Evolutionary conservation across 2,113 vertebrate species (phyloP).

Genomic region (Seriola rivoliana): DNA sequence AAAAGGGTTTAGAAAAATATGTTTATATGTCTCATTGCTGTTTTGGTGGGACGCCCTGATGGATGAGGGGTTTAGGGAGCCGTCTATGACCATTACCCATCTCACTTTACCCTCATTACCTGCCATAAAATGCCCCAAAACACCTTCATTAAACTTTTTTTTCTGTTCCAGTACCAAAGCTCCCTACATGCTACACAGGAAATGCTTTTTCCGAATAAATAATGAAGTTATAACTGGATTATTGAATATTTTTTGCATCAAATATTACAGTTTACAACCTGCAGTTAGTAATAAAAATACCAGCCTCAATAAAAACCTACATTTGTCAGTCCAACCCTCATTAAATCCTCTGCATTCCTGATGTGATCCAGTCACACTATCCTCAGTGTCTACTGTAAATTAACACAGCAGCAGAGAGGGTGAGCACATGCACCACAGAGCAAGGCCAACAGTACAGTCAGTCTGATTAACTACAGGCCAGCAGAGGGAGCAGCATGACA

Average conservation of each 20-base stretch:
- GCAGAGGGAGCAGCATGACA: conserved; percentile 66
- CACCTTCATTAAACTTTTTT: too few species aligned
- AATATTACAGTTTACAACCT: background rate
- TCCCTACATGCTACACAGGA: background rate
- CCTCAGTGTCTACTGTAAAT: background rate
- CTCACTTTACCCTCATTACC: too few species aligned
- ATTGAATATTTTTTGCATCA: background rate
- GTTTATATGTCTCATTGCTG: too few species aligned
- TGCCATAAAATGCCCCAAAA: too few species aligned
- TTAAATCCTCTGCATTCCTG: background rate
- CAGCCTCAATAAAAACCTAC: background rate
- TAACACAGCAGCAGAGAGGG: background rate
- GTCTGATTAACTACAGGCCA: conserved; percentile 68
- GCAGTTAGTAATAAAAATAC: background rate
- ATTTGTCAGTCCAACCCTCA: background rate
- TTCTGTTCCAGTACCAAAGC: too few species aligned
- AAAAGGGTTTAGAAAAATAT: too few species aligned
- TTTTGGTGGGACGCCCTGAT: too few species aligned
- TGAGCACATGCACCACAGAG: conserved; percentile 19
- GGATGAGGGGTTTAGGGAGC: too few species aligned
- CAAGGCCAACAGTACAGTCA: conserved; percentile 46
- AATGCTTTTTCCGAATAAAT: background rate
- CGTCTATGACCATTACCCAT: too few species aligned
- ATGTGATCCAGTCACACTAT: background rate
- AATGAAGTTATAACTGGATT: too few species aligned